Evolutionary conservation across 2,113 vertebrate genomes (phyloP).

Genomic region (human): GRCh38 chr1:200364501-200365000

Average conservation of each 20-base stretch:
- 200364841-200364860: not conserved
- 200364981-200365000: not conserved
- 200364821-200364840: not conserved
- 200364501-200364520: not conserved
- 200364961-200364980: not conserved
- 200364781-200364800: not conserved
- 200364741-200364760: not conserved
- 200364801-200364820: not conserved
- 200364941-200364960: not conserved
- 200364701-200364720: not conserved
- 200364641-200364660: not conserved
- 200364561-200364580: not conserved
- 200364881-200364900: not conserved
- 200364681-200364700: not conserved
- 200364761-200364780: not conserved
- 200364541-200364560: not conserved
- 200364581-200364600: not conserved
- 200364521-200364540: constrained; percentile 65
- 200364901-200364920: not conserved
- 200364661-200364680: not conserved
- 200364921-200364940: not conserved
- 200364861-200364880: not conserved
- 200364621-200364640: not conserved
- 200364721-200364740: not conserved
- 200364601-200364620: not conserved